Conservation (phyloP, 2,888 invertebrate species). For the Microplitis deprimator region DNA sequence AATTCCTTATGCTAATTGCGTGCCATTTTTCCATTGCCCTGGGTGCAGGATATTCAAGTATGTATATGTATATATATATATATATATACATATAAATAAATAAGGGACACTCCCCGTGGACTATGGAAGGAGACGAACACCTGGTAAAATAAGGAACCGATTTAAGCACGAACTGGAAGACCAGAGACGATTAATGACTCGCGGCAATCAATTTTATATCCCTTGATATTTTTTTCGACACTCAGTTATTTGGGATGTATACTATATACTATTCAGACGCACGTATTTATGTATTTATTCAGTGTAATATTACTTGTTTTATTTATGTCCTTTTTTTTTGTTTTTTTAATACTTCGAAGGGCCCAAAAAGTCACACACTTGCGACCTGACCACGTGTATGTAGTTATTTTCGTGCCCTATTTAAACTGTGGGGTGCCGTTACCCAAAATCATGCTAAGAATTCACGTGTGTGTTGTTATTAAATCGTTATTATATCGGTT, state of each 20-base stretch:
- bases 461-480: neutral
- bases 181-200: conserved; percentile 37
- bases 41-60: neutral
- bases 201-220: conserved; percentile 33
- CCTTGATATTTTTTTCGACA: neutral
- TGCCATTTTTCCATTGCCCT: conserved; percentile 29
- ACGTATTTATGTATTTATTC: conserved; percentile 1
- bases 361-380: conserved; percentile 24
- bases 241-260: neutral
- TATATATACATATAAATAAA: conserved; percentile 1
- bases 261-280: neutral
- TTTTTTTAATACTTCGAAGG: conserved; percentile 17
- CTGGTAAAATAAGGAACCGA: conserved; percentile 28
- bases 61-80: conserved; percentile 11
- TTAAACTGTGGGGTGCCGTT: conserved; percentile 18
- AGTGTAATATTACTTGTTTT: neutral
- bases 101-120: conserved; percentile 30
- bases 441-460: neutral
- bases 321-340: conserved; percentile 21
- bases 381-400: conserved; percentile 11
- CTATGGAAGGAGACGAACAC: conserved; percentile 27
- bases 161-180: conserved; percentile 29
- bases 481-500: conserved; percentile 2
- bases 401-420: conserved; percentile 24
- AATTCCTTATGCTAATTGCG: conserved; percentile 46